Percentiles rank a stretch among this genome's conserved stretches.
Conservation (phyloP, 2,888 invertebrate species). For the Rhagonycha lutea region DNA sequence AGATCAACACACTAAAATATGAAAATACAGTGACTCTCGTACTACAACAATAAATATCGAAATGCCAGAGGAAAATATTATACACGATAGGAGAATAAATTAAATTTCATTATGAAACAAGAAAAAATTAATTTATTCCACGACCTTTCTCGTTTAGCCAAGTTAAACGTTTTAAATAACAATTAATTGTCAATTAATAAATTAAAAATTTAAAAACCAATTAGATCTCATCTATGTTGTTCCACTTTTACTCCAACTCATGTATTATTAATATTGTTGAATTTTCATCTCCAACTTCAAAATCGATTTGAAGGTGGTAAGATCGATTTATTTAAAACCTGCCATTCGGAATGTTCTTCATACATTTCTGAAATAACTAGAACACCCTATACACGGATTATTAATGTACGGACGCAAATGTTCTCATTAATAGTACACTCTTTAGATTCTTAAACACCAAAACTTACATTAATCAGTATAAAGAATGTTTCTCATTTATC, state of each 20-base stretch:
- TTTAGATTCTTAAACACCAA: constrained; percentile 18
- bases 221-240: not conserved
- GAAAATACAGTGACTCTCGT: constrained; percentile 17
- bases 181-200: constrained; percentile 28
- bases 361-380: not conserved
- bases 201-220: constrained; percentile 7
- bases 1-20: constrained; percentile 30
- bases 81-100: constrained; percentile 17
- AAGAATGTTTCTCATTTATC: constrained; percentile 27
- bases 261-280: not conserved
- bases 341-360: not conserved
- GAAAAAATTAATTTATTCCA: constrained; percentile 12
- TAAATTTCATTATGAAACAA: constrained; percentile 22
- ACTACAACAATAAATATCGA: constrained; percentile 13
- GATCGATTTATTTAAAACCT: not conserved
- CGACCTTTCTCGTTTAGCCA: constrained; percentile 17
- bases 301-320: not conserved
- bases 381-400: not conserved
- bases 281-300: not conserved
- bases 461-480: constrained; percentile 22
- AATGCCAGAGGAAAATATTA: constrained; percentile 24
- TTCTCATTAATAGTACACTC: constrained; percentile 21
- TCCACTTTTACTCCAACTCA: not conserved
- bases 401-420: constrained; percentile 13
- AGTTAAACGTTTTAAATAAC: constrained; percentile 10